Base-by-base conservation (phyloP, 2,797 vertebrate species). In the Rhadinocentrus ornatus region DNA sequence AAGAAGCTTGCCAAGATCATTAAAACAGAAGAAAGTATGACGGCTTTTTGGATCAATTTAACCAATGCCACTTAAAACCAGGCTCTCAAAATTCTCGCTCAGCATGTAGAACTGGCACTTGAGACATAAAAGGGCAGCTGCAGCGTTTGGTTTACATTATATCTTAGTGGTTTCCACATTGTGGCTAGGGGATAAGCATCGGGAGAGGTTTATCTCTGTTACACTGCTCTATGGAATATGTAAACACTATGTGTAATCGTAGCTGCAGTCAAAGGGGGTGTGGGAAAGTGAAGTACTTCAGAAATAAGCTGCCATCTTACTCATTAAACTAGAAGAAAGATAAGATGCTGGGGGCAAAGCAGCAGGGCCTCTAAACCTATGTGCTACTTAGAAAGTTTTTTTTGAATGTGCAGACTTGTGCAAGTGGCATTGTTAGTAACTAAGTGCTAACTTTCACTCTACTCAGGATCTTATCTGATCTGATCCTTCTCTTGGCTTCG, bases 121-220 rank as follows among this genome's bases (percentile, higher is more conserved):
- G 87, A 92, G 86, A 94, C 92, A 93, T 93, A 88, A 93, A 93
- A 93, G 89, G 86, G 84, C 81, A 88, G 86, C 92, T 81, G 85
- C 66, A 63, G 83, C 77, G 87, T 88, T 92, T 86, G 88, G 93
- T 94, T 94, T 93, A 94, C 86, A 84, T 93, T 93, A 88, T 80
- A 88, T 92, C 87, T 91, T 91, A 93, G 93, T 89, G 90, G 89
- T 91, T 94, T 94, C 90, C 92, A 93, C 90, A 89, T 88, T 90
- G 88, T 90, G 89, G 88, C 85, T 78, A 80, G 81, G 75, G 92
- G 93, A 95, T 95, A 94, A 94, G 91, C 88, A 95, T 95, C 93
- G 80, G 87, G 64, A 84, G 78, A 82, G 84, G 75, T 92, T 95
- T 95, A 94, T 95, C 93, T 93, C 82, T 90, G 87, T 86, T 89